Evolutionary conservation across 2,888 invertebrate species (phyloP).

Genomic region (Drosophila koepferae): DNA sequence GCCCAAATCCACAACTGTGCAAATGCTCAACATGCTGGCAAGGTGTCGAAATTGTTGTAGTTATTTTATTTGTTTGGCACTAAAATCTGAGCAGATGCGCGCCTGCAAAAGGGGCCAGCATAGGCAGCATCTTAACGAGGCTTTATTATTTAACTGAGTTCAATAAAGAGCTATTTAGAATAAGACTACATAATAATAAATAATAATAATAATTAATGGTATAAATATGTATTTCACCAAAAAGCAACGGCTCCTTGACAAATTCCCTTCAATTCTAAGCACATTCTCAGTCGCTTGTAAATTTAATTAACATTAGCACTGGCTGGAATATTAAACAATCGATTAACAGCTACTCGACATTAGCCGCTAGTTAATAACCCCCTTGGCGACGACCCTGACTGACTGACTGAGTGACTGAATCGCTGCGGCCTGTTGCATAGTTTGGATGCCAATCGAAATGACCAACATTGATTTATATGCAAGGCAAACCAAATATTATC

Average conservation of each 20-base stretch:
- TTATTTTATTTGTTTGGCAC: constrained; percentile 17
- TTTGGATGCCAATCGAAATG: constrained; percentile 72
- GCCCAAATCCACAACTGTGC: constrained; percentile 41
- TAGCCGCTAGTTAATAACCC: constrained; percentile 33
- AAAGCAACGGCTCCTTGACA: neutral
- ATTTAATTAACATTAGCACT: neutral
- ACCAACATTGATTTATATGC: constrained; percentile 81
- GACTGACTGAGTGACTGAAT: constrained; percentile 19
- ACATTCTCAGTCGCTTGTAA: neutral
- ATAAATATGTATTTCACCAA: neutral
- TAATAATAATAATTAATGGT: neutral
- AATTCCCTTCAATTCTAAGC: neutral
- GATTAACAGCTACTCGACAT: constrained; percentile 10
- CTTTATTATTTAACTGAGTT: too few relatives aligned
- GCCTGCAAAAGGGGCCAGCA: constrained; percentile 6
- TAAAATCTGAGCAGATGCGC: constrained; percentile 28
- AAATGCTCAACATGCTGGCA: constrained; percentile 47
- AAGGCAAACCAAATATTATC: constrained; percentile 77
- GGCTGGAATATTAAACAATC: constrained; percentile 11
- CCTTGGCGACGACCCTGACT: constrained; percentile 50
- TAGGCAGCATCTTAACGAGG: neutral
- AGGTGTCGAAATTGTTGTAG: constrained; percentile 63
- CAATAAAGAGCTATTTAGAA: neutral
- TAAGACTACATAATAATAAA: too few relatives aligned
- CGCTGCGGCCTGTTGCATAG: constrained; percentile 57